These are phyloP conservation scores for Drosophila nebulosa DNA, from an alignment of 1,140 invertebrate species.

Conservation along the genomic window DNA sequence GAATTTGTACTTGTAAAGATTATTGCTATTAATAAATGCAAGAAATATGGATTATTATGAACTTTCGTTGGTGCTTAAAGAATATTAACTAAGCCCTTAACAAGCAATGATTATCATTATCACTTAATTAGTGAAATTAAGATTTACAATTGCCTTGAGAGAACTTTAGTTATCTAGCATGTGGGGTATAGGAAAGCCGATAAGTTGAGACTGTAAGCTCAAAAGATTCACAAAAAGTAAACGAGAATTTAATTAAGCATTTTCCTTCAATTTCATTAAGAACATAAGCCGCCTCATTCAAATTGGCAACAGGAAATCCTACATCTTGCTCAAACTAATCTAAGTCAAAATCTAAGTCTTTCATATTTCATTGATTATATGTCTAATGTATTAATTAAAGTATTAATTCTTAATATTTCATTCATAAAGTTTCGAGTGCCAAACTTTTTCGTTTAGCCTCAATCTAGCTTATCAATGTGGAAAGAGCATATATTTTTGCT, in stretches of 20 bases:
- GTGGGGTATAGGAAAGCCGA: no score
- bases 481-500: neutral
- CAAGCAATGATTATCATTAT: neutral
- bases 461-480: neutral
- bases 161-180: no score
- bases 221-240: no score
- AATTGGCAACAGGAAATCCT: no score
- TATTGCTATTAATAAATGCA: conserved; percentile 34
- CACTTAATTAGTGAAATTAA: neutral
- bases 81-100: neutral
- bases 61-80: neutral
- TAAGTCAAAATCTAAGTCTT: no score
- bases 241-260: no score
- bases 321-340: no score
- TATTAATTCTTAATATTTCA: neutral
- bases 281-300: no score
- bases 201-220: no score
- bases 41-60: neutral
- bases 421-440: neutral
- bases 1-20: conserved; percentile 68
- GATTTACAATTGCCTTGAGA: neutral
- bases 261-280: no score
- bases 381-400: neutral
- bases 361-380: neutral
- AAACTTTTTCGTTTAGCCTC: neutral